Base-by-base conservation (phyloP, 1,140 invertebrate genomes). In the Pseudomyrmex pallidus region DNA sequence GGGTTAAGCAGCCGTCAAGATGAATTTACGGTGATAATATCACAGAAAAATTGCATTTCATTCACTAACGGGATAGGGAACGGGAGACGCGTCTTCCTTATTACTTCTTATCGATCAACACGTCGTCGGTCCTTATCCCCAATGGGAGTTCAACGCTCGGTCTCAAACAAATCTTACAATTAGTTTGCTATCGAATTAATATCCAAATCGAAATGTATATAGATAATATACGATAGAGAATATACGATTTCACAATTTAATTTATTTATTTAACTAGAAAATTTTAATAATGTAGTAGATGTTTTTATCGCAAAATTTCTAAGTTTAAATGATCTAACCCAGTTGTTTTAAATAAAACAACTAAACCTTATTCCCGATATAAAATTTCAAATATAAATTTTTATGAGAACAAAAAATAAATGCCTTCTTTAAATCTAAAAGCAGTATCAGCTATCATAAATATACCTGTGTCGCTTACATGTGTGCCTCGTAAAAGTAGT, bases 1-100 rank as follows among this genome's bases (percentile, higher is more conserved):
- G 74, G 90, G 86, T 91, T 91, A 90, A 90, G 88, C 87, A 90
- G 88, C 78, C 86, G 85, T 91, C 90, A 82, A 70, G 80, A 88
- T 85, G 84, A 91, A 92, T 92, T 91, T 91, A 90, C 82, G 90
- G 70, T 85, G 87, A 90, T 91, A 91, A 91, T 88, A 89, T 90
- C 86, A 80, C 73, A 87, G 90, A 91, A 90, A 92, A 92, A 91
- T 92, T 91, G 88, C 89, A 86, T 91, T 91, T 91, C 83, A 88
- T 89, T 89, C 76, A 56, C 66, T 20, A 80, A 80, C 66, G 35
- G 62, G n/a, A 44, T 44, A 12, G 9, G 9, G 0, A 1, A 35
- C 7, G 22, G 67, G 57, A 20, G 54, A 22, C 63, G 50, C 63
- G 76, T 50, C 83, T 82, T 63, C 78, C 74, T 87, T 88, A 90